Base-by-base conservation (phyloP, 2,888 invertebrate species). In the Drosophila helvetica region DNA sequence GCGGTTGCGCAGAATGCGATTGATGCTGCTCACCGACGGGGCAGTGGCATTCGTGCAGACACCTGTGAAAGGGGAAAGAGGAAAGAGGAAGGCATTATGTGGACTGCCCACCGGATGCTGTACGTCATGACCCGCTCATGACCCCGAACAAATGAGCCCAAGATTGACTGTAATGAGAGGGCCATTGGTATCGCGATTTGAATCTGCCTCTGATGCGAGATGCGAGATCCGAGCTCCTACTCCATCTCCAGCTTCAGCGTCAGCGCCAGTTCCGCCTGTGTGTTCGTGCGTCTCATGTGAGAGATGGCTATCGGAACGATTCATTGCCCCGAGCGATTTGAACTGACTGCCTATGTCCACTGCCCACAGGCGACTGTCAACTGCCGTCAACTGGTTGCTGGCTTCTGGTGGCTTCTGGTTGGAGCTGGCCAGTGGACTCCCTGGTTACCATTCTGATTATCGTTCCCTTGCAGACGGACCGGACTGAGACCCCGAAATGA, bases 1-100 rank as follows among this genome's bases (percentile, higher is more conserved):
- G 12, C 99, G 94, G 91, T 99, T 99, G 75, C 99, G 93, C 60
- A 99, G 93, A 90, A 99, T 99, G 85, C 99, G 94, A 93, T 98
- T 99, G 92, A 99, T 99, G 79, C 98, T 98, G 88, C 98, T 98
- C 3, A 99, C 98, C 56, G 98, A 98, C 0, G 99, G 99, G 0
- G 99, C 98, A 19, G 98, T 98, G 56, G 96, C 96, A 91, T 98
- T 98, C 46, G 97, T 97, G 92, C 99, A 99, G 8, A 99, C 97
- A 79, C 97, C 98, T 98, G 93, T n/a, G 2, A 1, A 2, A 7
- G 38, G 2, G 27, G 27, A 38, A 38, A 7, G 6, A 38, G 15
- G 0, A 7, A 6, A 38, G 6, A 38, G 15, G 0, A 7, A 6
- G 15, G 38, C 1, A 22, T 27, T 8, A 27, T 27, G 7, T 27